Conservation (phyloP, 2,797 vertebrate species). For the Xerus rutilus region DNA sequence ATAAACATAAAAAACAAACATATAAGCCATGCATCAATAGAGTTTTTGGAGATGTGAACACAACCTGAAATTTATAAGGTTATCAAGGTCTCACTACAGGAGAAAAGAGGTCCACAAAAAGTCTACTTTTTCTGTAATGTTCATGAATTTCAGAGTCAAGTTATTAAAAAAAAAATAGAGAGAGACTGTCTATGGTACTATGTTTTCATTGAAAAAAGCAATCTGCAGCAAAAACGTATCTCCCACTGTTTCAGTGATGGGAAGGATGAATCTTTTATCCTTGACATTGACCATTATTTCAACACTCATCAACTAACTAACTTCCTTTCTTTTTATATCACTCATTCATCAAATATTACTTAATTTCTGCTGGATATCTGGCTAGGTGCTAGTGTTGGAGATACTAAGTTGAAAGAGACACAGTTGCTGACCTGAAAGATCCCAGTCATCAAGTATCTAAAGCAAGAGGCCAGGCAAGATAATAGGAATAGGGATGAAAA, state of each 20-base stretch:
- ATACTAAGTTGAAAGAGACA: background rate
- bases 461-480: background rate
- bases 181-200: background rate
- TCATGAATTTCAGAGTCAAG: background rate
- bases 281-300: background rate
- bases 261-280: background rate
- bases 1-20: background rate
- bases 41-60: background rate
- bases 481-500: background rate
- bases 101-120: background rate
- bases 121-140: background rate
- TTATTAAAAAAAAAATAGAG: background rate
- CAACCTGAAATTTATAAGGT: background rate
- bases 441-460: background rate
- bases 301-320: background rate
- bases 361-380: background rate
- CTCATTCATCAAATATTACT: background rate
- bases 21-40: background rate
- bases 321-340: background rate
- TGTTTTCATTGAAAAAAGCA: background rate
- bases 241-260: slow-evolving; percentile 9
- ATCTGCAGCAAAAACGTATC: background rate
- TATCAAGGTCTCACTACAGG: background rate
- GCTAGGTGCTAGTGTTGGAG: background rate
- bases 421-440: background rate